Percentiles rank a stretch among this genome's conserved stretches.
phyloP scores from a whole-genome alignment of 2,113 vertebrate genomes.

The Harpagus bidentatus region DNA sequence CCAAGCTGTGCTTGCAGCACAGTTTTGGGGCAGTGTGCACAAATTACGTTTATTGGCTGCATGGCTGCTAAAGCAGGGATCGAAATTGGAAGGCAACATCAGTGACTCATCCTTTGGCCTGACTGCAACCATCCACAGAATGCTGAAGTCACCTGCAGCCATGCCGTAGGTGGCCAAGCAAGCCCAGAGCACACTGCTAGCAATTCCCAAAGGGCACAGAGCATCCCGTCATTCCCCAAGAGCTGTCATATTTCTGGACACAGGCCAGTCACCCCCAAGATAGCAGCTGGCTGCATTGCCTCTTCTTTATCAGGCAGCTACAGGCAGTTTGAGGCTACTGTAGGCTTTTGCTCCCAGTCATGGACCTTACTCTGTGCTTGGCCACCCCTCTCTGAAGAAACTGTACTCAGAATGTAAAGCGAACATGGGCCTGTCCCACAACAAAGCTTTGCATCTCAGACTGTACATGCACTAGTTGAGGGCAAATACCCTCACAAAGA shows the following conservation, averaged over 20 bases:
- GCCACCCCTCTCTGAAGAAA: not conserved
- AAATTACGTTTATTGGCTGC: too few relatives aligned
- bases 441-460: not conserved
- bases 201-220: not conserved
- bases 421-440: not conserved
- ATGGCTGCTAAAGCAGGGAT: not conserved
- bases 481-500: not conserved
- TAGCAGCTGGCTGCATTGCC: too few relatives aligned
- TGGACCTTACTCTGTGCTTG: not conserved
- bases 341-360: not conserved
- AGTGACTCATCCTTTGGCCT: not conserved
- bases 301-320: not conserved
- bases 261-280: not conserved
- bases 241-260: not conserved
- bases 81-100: not conserved
- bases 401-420: not conserved
- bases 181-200: not conserved
- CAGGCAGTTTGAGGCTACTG: not conserved
- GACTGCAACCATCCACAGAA: not conserved
- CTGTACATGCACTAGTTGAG: not conserved
- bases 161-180: not conserved
- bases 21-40: not conserved
- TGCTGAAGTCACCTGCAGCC: not conserved
- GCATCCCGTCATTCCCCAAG: not conserved
- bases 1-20: not conserved